Evolutionary conservation across 2,888 invertebrate species (phyloP).

Genomic region (Pyrrhia umbra): DNA sequence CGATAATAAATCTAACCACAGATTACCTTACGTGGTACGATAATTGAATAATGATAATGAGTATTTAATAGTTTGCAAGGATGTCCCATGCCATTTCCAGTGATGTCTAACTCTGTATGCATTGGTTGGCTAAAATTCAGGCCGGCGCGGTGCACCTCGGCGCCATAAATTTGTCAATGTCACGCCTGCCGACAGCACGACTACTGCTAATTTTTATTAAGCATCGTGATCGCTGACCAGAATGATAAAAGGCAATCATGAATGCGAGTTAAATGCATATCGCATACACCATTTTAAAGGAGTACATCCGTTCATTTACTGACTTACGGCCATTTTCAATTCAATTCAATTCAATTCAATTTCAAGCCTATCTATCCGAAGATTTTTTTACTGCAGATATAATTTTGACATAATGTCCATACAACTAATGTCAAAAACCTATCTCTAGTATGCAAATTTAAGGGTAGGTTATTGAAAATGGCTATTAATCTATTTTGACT

Average conservation of each 20-base stretch:
- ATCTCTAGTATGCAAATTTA: too few relatives aligned
- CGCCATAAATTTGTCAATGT: conserved; percentile 82
- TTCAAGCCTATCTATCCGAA: too few relatives aligned
- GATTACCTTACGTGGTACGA: not conserved
- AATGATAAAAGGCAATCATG: conserved; percentile 66
- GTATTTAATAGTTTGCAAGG: conserved; percentile 26
- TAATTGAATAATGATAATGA: conserved; percentile 29
- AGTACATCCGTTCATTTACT: conserved; percentile 22
- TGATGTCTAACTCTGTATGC: conserved; percentile 52
- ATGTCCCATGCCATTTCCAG: conserved; percentile 59
- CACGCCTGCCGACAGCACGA: conserved; percentile 66
- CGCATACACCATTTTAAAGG: conserved; percentile 46
- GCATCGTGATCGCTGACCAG: conserved; percentile 68
- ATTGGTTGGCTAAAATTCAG: conserved; percentile 65
- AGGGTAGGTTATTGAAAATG: too few relatives aligned
- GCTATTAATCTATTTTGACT: not conserved
- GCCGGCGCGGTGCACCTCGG: conserved; percentile 52
- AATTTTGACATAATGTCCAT: too few relatives aligned
- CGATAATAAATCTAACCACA: conserved; percentile 12
- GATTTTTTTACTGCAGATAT: too few relatives aligned
- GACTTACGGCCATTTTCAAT: conserved; percentile 10
- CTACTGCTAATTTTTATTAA: conserved; percentile 72
- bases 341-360: too few relatives aligned
- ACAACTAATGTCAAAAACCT: too few relatives aligned
- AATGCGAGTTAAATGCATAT: conserved; percentile 53